Evolutionary conservation across 2,888 invertebrate genomes (phyloP), one percentile per base, ranked within the genome.

Genomic region (Drosophila tanythrix): DNA sequence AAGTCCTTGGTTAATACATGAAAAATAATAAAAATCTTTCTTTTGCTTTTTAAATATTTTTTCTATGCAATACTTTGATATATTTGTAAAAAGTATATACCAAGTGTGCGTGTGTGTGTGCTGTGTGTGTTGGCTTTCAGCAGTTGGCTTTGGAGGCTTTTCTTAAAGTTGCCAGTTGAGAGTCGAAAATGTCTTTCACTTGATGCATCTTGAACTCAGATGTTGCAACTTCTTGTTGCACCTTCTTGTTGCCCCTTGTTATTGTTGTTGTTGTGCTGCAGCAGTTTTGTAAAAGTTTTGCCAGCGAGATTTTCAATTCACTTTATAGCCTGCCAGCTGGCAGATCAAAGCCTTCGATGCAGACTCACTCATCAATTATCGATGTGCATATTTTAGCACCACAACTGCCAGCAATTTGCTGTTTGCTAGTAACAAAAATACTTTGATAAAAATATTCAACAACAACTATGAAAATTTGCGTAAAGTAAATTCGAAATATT

Each of bases 181-280:
- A 57, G 58, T 76, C 70, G 50, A 60, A 59, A 68, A 70, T 71
- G 74, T 67, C 70, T 69, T 77, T 65, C 59, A 68, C 70, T 76
- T 46, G 15, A 63, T 67, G 40, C 58, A 27, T 35, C 13, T 61
- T n/a, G 31, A 27, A 48, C 36, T 31, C 27, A 46, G 59, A 52
- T 67, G 31, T 52, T 64, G 33, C 38, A 35, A 46, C 21, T 13
- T 40, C 33, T 55, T 18, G n/a, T 38, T 53, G 50, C 27, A 27
- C 46, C 18, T 66, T 66, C 48, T 50, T 64, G 50, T 51, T 56
- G 29, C 6, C 5, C 6, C 18, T 36, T 38, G 29, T 46, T 72
- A 36, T 29, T 68, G 55, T 52, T 63, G 46, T 52, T 60, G 27
- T 56, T 50, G 21, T 36, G 21, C 25, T 29, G 52, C 58, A 48